phyloP scores from a whole-genome alignment of 2,113 vertebrate genomes.

The Centropus bengalensis region DNA sequence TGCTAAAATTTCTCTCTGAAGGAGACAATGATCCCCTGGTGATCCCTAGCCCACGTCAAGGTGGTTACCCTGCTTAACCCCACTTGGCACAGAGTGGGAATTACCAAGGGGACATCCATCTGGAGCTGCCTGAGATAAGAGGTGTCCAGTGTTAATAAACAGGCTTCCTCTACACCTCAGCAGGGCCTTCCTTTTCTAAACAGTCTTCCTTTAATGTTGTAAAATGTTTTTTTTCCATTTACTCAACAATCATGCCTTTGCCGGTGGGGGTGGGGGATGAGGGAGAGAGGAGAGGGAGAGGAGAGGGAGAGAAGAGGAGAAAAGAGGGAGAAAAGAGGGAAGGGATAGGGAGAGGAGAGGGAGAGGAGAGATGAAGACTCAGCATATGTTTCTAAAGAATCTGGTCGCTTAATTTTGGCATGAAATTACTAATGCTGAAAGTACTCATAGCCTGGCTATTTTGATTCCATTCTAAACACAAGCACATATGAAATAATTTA shows the following conservation, averaged over 20 bases:
- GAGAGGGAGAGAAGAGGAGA: not conserved
- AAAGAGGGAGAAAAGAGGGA: not conserved
- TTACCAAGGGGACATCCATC: slow-evolving; percentile 81
- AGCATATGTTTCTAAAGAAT: slow-evolving; percentile 57
- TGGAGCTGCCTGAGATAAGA: slow-evolving; percentile 92
- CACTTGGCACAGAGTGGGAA: slow-evolving; percentile 77
- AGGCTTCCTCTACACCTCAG: slow-evolving; percentile 93
- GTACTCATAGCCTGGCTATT: slow-evolving; percentile 62
- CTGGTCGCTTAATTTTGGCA: slow-evolving; percentile 84
- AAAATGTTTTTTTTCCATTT: slow-evolving; percentile 91
- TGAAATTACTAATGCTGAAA: slow-evolving; percentile 67
- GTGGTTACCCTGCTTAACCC: slow-evolving; percentile 78
- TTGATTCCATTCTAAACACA: slow-evolving; percentile 59
- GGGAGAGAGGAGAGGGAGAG: not conserved
- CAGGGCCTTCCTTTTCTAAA: slow-evolving; percentile 96
- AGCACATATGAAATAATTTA: slow-evolving; percentile 2
- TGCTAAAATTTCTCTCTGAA: slow-evolving; percentile 54
- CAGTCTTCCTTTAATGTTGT: slow-evolving; percentile 92
- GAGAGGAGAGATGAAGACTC: not conserved
- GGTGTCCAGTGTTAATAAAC: slow-evolving; percentile 91
- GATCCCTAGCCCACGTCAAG: slow-evolving; percentile 76
- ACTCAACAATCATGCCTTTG: slow-evolving; percentile 84
- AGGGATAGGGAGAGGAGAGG: too few species aligned
- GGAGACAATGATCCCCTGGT: slow-evolving; percentile 37
- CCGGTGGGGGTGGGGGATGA: slow-evolving; percentile 66